Percentiles rank a stretch among this genome's conserved stretches.
phyloP scores from a whole-genome alignment of 2,888 invertebrate genomes.

The Neoitamus cyanurus region DNA sequence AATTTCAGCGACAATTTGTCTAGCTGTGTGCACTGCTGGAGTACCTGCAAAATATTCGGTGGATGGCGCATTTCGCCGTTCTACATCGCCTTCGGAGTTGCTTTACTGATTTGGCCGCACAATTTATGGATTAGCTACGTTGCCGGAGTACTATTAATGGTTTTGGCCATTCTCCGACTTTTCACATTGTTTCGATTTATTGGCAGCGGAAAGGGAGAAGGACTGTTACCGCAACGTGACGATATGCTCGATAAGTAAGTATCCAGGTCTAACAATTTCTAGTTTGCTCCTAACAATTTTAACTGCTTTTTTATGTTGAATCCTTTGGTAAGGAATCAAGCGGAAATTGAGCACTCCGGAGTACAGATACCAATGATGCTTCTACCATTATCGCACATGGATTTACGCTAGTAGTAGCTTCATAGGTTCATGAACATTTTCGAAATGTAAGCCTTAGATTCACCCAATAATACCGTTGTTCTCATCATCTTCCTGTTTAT shows the following conservation, averaged over 20 bases:
- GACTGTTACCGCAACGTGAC: conserved; percentile 63
- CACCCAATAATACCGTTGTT: background rate
- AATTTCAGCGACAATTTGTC: conserved; percentile 59
- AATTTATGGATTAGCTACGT: conserved; percentile 69
- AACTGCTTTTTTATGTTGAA: background rate
- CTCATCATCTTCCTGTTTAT: background rate
- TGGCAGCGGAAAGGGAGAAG: conserved; percentile 60
- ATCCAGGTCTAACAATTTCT: background rate
- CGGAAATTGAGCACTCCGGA: background rate
- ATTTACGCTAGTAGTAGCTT: background rate
- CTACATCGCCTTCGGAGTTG: conserved; percentile 61
- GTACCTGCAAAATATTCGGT: conserved; percentile 57
- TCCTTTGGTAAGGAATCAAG: background rate
- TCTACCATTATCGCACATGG: background rate
- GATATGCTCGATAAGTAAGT: conserved; percentile 61
- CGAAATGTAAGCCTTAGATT: background rate
- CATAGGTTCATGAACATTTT: background rate
- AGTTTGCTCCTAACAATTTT: background rate
- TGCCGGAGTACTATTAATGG: conserved; percentile 66
- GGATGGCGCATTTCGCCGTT: conserved; percentile 63
- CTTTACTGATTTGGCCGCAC: conserved; percentile 63
- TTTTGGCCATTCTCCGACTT: conserved; percentile 67
- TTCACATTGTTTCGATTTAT: conserved; percentile 60
- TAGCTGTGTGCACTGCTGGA: conserved; percentile 61
- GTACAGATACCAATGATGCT: background rate